Base-by-base conservation (phyloP, 2,888 invertebrate species). In the Dioctria linearis region DNA sequence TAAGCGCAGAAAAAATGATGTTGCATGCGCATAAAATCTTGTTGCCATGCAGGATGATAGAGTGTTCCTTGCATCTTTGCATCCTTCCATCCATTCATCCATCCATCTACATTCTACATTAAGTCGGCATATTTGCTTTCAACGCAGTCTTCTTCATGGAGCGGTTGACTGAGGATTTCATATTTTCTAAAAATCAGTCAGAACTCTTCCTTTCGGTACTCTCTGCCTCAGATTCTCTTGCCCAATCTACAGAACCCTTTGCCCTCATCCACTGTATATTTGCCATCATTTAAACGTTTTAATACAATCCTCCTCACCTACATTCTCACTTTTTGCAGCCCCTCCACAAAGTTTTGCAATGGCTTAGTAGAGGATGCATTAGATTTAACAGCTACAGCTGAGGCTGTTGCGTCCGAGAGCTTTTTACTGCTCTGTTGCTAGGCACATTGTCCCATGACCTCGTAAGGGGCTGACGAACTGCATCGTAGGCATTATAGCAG, bases 41-140 rank as follows among this genome's bases (percentile, higher is more conserved):
- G 57, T 57, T 57, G 57, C 57, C 57, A 57, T 13, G n/a, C 57
- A 25, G 25, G 57, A 57, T 13, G 11, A 11, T 46, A 5, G 57
- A 25, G 25, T 25, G n/a, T n/a, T n/a, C n/a, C n/a, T n/a, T n/a
- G 25, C 25, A 25, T 25, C 25, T 25, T 25, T 25, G 25, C 25
- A 25, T 25, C 25, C 25, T 25, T 25, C 25, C 25, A 25, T 25
- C 25, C 25, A 25, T 25, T 25, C 25, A 25, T 25, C 25, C 25
- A 11, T 57, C n/a, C 57, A 57, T 57, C 8, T 57, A 57, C 57
- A 57, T 57, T 57, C 8, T 57, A 57, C 57, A 57, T 57, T 11
- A 57, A 57, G 57, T 57, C n/a, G 57, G 57, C 57, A 57, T 57
- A 57, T 57, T 57, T 11, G 57, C 57, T 57, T 57, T 57, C 57